Conservation (phyloP, 2,797 vertebrate species). For the Cercopithecus neglectus region DNA sequence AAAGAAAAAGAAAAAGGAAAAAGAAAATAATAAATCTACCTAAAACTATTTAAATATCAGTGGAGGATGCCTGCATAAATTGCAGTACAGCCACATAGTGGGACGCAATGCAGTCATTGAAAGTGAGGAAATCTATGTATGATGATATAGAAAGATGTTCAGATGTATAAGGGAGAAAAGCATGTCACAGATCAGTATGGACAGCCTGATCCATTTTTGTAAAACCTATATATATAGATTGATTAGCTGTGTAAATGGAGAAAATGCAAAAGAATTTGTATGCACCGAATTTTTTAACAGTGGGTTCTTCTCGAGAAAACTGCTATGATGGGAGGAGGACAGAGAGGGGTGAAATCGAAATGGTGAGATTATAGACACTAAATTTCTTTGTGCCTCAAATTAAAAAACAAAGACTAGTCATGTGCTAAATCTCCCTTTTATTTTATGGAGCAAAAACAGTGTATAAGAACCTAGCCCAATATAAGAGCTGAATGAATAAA, state of each 20-base stretch:
- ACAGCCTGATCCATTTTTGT: not conserved
- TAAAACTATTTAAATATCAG: not conserved
- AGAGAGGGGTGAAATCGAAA: not conserved
- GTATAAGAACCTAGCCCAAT: not conserved
- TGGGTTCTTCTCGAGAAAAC: not conserved
- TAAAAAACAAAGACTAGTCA: not conserved
- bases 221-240: not conserved
- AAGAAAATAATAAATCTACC: not conserved
- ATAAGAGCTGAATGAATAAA: slow-evolving; percentile 9
- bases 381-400: not conserved
- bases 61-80: not conserved
- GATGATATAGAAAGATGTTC: not conserved
- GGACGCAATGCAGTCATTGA: not conserved
- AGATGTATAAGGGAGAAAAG: not conserved
- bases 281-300: not conserved
- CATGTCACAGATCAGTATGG: not conserved
- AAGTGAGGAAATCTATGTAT: not conserved
- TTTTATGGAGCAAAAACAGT: not conserved
- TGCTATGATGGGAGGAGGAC: not conserved
- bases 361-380: not conserved
- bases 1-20: not conserved
- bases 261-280: not conserved
- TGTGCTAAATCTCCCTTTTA: not conserved
- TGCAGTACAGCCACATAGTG: not conserved
- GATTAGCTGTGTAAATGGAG: not conserved